Evolutionary conservation across 2,113 vertebrate genomes (phyloP), one percentile per base, ranked within the genome.

Genomic region (Spheniscus mendiculus): DNA sequence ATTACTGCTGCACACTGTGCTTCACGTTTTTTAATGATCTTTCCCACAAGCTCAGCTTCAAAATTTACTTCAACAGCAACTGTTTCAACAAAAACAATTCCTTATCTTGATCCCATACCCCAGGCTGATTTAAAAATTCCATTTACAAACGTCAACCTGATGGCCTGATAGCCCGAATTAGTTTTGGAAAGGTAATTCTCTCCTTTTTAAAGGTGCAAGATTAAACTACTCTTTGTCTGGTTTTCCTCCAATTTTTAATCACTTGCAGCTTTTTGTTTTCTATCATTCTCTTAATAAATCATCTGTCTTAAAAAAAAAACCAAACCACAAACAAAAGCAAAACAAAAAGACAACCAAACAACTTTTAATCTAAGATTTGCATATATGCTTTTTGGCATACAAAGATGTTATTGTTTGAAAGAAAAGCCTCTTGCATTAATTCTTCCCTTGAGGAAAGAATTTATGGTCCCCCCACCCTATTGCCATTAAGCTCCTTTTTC

Each of bases 81-180:
- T 47, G 62, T 90, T 94, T 74, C 87, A 97, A 87, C 86, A 90
- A 91, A 88, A 91, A 90, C 74, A 92, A 69, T 21, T 44, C 73
- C 6, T 2, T 91, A 96, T 81, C 84, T 95, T 78, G 36, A 83
- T 78, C 71, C 16, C 45, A 14, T 56, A 87, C 19, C 2, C 62
- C 58, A 58, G 29, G 34, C 52, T 7, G 83, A 95, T 22, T 62
- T 58, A 79, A 96, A 91, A 94, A 87, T 91, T 94, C 70, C 66
- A 0, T 65, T 95, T 91, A 62, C 40, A 89, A 89, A 91, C 56
- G 89, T 22, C 89, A 72, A 49, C 70, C 45, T 36, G 36, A 81
- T 82, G 67, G 38, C 18, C 34, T 58, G 77, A 94, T 36, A 95
- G 47, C 11, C 34, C 2, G 0, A 73, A 82, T 69, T 53, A 53